Evolutionary conservation across 2,113 vertebrate species (phyloP).

Genomic region (Callospermophilus lateralis): DNA sequence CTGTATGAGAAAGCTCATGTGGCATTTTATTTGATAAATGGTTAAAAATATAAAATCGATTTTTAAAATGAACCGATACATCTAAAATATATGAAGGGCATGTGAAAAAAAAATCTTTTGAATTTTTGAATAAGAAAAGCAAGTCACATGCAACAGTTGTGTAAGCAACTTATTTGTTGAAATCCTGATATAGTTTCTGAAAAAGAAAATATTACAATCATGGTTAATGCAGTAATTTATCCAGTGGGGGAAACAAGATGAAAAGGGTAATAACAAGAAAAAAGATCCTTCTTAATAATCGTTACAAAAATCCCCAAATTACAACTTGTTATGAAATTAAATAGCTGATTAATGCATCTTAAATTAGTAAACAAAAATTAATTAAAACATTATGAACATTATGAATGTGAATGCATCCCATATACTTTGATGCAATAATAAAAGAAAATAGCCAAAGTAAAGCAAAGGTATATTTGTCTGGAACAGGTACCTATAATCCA

Average conservation of each 20-base stretch:
- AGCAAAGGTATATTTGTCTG: neutral
- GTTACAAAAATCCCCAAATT: neutral
- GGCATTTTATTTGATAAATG: neutral
- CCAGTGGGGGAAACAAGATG: neutral
- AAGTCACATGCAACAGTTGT: neutral
- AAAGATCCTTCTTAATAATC: neutral
- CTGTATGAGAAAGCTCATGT: neutral
- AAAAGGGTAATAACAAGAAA: neutral
- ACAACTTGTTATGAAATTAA: neutral
- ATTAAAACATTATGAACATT: neutral
- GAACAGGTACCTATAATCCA: neutral
- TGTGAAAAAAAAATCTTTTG: neutral
- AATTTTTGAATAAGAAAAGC: neutral
- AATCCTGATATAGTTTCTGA: neutral
- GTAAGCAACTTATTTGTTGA: neutral
- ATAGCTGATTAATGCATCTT: neutral
- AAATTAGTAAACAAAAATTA: neutral
- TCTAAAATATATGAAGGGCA: neutral
- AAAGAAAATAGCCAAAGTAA: neutral
- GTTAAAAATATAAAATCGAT: neutral
- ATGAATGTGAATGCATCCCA: neutral
- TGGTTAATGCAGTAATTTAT: neutral
- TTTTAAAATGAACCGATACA: neutral
- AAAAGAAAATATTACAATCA: neutral
- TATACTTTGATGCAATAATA: neutral